These are phyloP conservation scores for Tachina grossa DNA, from an alignment of 2,888 invertebrate genomes.

Conservation along the genomic window DNA sequence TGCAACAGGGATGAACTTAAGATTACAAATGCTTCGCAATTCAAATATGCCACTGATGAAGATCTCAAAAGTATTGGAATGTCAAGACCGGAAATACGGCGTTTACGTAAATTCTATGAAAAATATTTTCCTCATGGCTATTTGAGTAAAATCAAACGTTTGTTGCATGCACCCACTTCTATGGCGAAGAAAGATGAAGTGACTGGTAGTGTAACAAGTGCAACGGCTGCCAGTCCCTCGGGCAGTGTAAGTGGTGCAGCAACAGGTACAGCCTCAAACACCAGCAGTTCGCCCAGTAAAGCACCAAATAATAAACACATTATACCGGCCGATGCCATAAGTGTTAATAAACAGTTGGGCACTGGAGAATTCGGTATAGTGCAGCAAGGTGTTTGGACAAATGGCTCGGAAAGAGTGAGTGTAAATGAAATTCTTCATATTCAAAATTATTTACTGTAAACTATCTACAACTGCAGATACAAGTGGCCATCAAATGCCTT, in stretches of 20 bases:
- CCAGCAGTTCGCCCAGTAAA: conserved; percentile 83
- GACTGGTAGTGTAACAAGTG: conserved; percentile 56
- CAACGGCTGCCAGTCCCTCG: conserved; percentile 60
- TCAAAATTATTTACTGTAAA: background rate
- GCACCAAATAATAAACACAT: conserved; percentile 90
- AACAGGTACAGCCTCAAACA: conserved; percentile 58
- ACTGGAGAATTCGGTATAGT: conserved; percentile 99
- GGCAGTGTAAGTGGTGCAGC: conserved; percentile 57
- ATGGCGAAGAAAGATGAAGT: conserved; percentile 79
- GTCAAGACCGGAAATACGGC: conserved; percentile 96
- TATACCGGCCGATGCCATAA: conserved; percentile 94
- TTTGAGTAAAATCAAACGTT: conserved; percentile 94
- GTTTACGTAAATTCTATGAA: conserved; percentile 96
- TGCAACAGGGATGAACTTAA: conserved; percentile 91
- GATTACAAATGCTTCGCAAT: conserved; percentile 92
- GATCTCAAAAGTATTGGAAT: conserved; percentile 96
- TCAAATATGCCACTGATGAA: conserved; percentile 97
- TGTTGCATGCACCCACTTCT: conserved; percentile 85
- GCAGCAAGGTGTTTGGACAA: conserved; percentile 98
- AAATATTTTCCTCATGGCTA: conserved; percentile 97
- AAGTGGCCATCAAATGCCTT: conserved; percentile 98
- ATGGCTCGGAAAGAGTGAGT: conserved; percentile 93
- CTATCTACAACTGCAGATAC: conserved; percentile 85
- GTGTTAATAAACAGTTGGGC: conserved; percentile 96
- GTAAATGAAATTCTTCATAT: conserved; percentile 8